phyloP scores from a whole-genome alignment of 2,797 vertebrate species.

The Argya squamiceps region DNA sequence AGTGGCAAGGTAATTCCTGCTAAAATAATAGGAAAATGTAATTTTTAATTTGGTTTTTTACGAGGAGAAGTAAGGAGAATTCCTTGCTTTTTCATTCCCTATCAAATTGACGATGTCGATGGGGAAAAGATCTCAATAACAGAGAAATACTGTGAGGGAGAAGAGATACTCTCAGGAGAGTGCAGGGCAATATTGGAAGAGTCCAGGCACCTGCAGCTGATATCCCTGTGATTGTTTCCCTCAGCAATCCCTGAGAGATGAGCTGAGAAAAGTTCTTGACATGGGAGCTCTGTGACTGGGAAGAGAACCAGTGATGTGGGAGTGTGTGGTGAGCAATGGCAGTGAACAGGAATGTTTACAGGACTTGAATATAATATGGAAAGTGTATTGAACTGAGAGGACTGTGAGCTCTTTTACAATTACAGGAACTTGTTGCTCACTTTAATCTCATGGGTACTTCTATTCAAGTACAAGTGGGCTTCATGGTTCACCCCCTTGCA shows the following conservation, averaged over 20 bases:
- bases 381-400: fast-evolving
- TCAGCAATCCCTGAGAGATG: not conserved
- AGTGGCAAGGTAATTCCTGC: not conserved
- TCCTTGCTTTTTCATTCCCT: not conserved
- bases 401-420: fast-evolving
- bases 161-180: not conserved
- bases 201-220: not conserved
- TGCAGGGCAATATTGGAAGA: not conserved
- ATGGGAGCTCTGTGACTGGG: not conserved
- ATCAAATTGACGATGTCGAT: not conserved
- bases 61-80: not conserved
- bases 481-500: not conserved
- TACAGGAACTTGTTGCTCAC: not conserved
- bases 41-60: not conserved
- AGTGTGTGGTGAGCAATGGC: not conserved
- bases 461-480: not conserved
- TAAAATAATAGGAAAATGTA: not conserved
- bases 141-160: not conserved
- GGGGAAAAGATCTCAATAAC: not conserved
- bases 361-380: not conserved
- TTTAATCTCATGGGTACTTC: not conserved
- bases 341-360: not conserved
- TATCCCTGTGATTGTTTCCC: not conserved
- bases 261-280: not conserved
- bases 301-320: not conserved